These are phyloP conservation scores for Sorex maritimensis DNA, from an alignment of 2,797 vertebrate genomes.

Conservation along the genomic window DNA sequence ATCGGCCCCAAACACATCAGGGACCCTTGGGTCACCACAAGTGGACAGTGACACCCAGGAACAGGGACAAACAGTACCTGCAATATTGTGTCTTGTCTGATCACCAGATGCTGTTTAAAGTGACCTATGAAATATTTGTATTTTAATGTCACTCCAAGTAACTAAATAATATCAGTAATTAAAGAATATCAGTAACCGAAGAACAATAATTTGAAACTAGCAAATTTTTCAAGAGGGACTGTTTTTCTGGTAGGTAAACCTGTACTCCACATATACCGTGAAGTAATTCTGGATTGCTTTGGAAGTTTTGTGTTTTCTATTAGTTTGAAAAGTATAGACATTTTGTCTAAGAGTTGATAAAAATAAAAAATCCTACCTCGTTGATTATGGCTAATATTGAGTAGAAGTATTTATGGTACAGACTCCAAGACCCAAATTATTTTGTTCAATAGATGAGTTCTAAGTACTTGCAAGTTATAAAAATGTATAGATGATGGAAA, in stretches of 20 bases:
- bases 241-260: neutral
- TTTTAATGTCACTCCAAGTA: neutral
- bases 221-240: slow-evolving; percentile 8
- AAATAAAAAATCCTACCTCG: neutral
- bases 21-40: too few species aligned
- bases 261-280: neutral
- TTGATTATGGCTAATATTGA: neutral
- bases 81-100: too few species aligned
- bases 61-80: too few species aligned
- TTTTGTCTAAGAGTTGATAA: neutral
- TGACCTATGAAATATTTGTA: neutral
- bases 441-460: neutral
- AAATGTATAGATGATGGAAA: neutral
- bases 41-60: too few species aligned
- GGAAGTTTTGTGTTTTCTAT: slow-evolving; percentile 34
- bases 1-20: too few species aligned
- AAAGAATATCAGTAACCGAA: neutral
- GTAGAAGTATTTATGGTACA: neutral
- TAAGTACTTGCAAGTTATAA: neutral
- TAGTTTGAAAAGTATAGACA: slow-evolving; percentile 1
- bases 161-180: neutral
- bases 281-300: neutral
- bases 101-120: neutral
- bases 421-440: neutral
- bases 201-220: neutral